Base-by-base conservation (phyloP, 2,888 invertebrate genomes). In the Erynnis tages region DNA sequence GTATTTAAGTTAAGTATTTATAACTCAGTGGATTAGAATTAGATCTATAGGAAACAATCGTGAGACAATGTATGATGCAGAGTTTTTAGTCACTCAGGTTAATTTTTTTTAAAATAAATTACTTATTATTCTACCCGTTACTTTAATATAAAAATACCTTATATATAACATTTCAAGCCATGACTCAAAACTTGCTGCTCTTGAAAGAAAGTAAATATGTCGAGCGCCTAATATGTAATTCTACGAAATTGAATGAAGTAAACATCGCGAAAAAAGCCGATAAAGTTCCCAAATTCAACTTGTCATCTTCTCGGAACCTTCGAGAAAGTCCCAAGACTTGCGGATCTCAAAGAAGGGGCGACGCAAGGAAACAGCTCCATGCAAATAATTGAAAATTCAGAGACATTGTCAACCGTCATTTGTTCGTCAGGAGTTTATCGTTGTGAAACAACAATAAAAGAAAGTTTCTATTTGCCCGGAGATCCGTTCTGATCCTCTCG, bases 401-500 rank as follows among this genome's bases (percentile, higher is more conserved):
- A 53, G 57, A 53, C 54, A 61, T 59, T 65, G 64, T 63, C 60
- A 64, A 63, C 60, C 59, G 57, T 66, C 65, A 63, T 67, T 66
- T 56, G 61, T 60, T 60, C 63, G 68, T 66, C 61, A 62, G 61
- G 66, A 69, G 65, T 75, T 73, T 67, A 74, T 53, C 44, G 48
- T 60, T 61, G 61, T 66, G 66, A 65, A 78, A 79, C 73, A 79
- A 78, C 75, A 79, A 73, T 77, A 74, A 76, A 82, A 80, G 74
- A 76, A 80, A 82, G 67, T 81, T 82, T 75, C 60, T 75, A 75
- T 81, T 79, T 79, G 73, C 76, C 61, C 61, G 53, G 65, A 67
- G 76, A 74, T 76, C 77, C 74, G 68, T 74, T 77, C 69, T 75
- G 76, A 79, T 77, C 79, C 81, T 71, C 67, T 66, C 76, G 67